Base-by-base conservation (phyloP, 1,140 invertebrate genomes). In the Asobara japonica region DNA sequence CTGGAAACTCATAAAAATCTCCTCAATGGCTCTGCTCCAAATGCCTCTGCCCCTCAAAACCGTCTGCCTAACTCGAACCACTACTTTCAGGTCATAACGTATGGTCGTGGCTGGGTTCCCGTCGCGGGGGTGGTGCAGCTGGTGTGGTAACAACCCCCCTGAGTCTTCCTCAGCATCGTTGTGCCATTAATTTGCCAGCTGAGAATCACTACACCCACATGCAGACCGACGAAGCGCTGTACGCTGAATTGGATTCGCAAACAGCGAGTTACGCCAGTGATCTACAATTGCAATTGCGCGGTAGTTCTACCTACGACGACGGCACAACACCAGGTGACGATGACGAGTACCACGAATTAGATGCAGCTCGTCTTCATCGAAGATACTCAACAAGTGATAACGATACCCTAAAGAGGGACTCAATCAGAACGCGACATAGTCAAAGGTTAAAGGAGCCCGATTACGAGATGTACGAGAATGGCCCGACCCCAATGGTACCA, bases 151-250 rank as follows among this genome's bases (percentile, higher is more conserved):
- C 85, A 72, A 86, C 86, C 30, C 85, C 86, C 20, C 77, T 88
- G 30, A 82, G 82, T n/a, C 73, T 87, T 65, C 86, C 86, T 13
- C 85, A 84, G 45, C 86, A 87, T 73, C 79, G 85, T 73, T 79
- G 84, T 27, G 76, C 84, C 20, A 84, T 85, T 71, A 85, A 86
- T 79, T 82, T 86, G 2, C 90, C 90, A 1, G 90, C 89, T 10
- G 91, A 92, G 80, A 93, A 93, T 79, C 91, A 93, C 79, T 93
- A 93, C 78, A 93, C 91, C 7, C 91, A 91, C 78, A 90, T 92
- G 90, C 91, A 92, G 67, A 91, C 91, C 62, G 88, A 91, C 48
- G 91, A 92, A 78, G 91, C 91, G 0, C 84, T 93, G 0, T 93
- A 93, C 77, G 91, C 91, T 22, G 91, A 93, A 82, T 82, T 93